Base-by-base conservation (phyloP, 1,140 invertebrate genomes). In the Nomia melanderi region DNA sequence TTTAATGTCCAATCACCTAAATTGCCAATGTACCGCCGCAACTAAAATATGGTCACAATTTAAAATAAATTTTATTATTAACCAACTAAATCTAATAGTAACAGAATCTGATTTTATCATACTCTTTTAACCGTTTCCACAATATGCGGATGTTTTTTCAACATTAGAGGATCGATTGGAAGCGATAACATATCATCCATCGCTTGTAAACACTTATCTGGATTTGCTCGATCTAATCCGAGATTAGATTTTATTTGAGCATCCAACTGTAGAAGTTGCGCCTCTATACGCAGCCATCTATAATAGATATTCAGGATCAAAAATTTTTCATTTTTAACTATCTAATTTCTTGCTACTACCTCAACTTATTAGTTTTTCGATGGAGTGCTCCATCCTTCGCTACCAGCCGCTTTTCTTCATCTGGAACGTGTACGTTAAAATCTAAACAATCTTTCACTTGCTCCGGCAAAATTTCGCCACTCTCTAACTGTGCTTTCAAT, bases 81-180 rank as follows among this genome's bases (percentile, higher is more conserved):
- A 25, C 12, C 14, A 17, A 44, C 0, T 44, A 2, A 14, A 44
- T 44, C 0, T 11, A 44, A 56, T 50, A 57, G 27, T 62, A 20
- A 25, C 8, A 53, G 17, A 63, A 47, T 50, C 20, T 44, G 4
- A 17, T 33, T 6, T 50, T 36, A 76, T 36, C 66, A 77, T 72
- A 93, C 90, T 77, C 95, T 94, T 82, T 95, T 95, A 36, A 96
- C 93, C 2, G 95, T 97, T 85, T 96, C 95, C 66, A 98, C 94
- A 73, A 97, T 94, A 69, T 96, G 94, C 0, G 97, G 95, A 92
- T 98, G 96, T 83, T 97, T 98, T 83, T 97, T 95, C 33, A 98
- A 89, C 95, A 97, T 97, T 3, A 98, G 86, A 25, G 95, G 93
- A 75, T 95, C 95, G 12, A 98, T 89, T 20, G 95, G 92, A 56